Base-by-base conservation (phyloP, 2,888 invertebrate species). In the Lordiphosa andalusiaca region DNA sequence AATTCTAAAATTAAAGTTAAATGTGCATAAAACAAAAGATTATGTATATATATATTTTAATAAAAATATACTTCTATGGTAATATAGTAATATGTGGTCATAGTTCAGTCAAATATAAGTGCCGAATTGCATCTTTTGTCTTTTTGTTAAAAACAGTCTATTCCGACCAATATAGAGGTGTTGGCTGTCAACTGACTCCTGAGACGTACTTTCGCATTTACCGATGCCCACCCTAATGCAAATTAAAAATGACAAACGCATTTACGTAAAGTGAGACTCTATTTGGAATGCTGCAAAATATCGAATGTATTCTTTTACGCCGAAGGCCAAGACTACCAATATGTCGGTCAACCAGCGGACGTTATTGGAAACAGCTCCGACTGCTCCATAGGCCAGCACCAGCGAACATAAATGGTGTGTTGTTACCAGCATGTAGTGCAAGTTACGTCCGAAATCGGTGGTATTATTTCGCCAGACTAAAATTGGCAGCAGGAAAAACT, bases 331-430 rank as follows among this genome's bases (percentile, higher is more conserved):
- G 4, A 88, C 60, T 1, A 88, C 77, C 13, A 86, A 66, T 13
- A 84, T 30, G 12, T 73, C 69, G 1, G 84, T 71, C 6, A 73
- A 62, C 41, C 78, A 65, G 2, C 62, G 66, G 25, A 71, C 67
- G 5, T 69, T 67, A 9, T 62, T 71, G 1, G 64, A 60, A 30
- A 73, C 73, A 2, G 76, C 80, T 9, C 67, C 68, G 2, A 74
- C 66, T 3, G 67, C 93, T 72, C 92, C 92, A 80, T 94, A 93
- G 0, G 93, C 92, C 59, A 92, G 91, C 33, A 92, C 88, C 60
- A 93, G 91, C 1, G 93, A 92, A 7, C 93, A 90, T 16, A 92
- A 90, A 52, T 92, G 92, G 80, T 95, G 95, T 0, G 91, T 89
- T 56, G 92, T 91, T 2, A 94, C 93, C 1, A 95, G 90, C 6